These are phyloP conservation scores for Ictalurus punctatus DNA, from an alignment of 2,113 vertebrate genomes.

Conservation along the genomic window DNA sequence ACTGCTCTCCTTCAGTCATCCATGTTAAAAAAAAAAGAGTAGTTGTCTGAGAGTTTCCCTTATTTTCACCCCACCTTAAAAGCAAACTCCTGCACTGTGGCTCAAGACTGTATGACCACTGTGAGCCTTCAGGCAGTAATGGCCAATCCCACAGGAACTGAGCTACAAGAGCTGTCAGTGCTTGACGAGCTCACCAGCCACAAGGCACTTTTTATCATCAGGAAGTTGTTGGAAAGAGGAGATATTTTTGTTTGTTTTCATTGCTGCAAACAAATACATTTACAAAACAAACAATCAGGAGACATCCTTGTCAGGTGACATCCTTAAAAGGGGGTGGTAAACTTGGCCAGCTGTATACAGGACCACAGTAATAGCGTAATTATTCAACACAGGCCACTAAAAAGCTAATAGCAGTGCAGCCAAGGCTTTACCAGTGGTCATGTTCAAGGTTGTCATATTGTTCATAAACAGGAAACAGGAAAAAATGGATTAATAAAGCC, in stretches of 20 bases:
- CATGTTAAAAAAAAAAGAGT: slow-evolving; percentile 52
- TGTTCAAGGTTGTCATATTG: slow-evolving; percentile 60
- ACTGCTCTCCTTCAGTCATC: not conserved
- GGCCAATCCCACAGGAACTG: slow-evolving; percentile 53
- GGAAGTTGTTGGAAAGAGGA: slow-evolving; percentile 63
- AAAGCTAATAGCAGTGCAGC: slow-evolving; percentile 68
- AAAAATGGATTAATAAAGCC: slow-evolving; percentile 35
- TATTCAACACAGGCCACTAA: slow-evolving; percentile 69
- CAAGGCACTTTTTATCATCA: slow-evolving; percentile 63
- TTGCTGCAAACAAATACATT: slow-evolving; percentile 50
- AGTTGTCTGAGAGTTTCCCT: slow-evolving; percentile 57
- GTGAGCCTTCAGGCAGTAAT: slow-evolving; percentile 33
- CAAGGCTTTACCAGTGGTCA: slow-evolving; percentile 63
- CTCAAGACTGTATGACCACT: slow-evolving; percentile 43
- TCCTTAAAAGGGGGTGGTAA: slow-evolving; percentile 21
- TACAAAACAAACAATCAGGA: slow-evolving; percentile 59
- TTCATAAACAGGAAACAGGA: slow-evolving; percentile 52
- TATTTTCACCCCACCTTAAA: slow-evolving; percentile 41
- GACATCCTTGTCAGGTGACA: slow-evolving; percentile 53
- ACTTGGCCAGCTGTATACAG: slow-evolving; percentile 55
- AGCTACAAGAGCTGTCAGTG: slow-evolving; percentile 47
- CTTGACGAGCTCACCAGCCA: slow-evolving; percentile 49
- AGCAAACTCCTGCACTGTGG: slow-evolving; percentile 6
- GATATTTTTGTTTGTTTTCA: slow-evolving; percentile 65
- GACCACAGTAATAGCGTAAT: slow-evolving; percentile 72